These are phyloP conservation scores for Melanotaenia maccullochi DNA, from an alignment of 2,797 vertebrate genomes.

Conservation along the genomic window DNA sequence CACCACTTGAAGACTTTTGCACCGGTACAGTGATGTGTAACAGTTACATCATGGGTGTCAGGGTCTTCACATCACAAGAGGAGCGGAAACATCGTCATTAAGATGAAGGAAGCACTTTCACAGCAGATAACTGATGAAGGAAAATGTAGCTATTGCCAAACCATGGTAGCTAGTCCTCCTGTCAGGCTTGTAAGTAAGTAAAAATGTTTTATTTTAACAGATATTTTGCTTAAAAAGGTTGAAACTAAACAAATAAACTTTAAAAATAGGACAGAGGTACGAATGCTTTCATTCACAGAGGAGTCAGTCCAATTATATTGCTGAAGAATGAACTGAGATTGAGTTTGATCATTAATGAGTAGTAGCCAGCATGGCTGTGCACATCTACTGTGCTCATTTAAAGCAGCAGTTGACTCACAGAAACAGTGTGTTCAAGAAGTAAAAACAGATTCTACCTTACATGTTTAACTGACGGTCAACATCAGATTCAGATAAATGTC, in stretches of 20 bases:
- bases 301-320: neutral
- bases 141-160: neutral
- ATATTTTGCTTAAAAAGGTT: neutral
- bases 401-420: neutral
- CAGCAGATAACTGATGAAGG: no score
- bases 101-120: no score
- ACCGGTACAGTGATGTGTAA: no score
- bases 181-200: neutral
- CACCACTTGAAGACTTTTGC: no score
- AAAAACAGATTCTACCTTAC: neutral
- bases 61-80: no score
- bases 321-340: neutral
- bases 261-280: neutral
- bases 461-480: neutral
- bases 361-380: neutral
- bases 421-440: neutral
- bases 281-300: neutral
- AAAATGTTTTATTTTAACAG: neutral
- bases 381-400: conserved; percentile 7
- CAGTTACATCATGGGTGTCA: no score
- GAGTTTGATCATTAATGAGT: neutral
- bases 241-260: neutral
- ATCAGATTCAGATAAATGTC: neutral
- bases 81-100: no score
- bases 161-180: neutral